Percentiles rank a stretch among this genome's conserved stretches.
These are phyloP conservation scores for Abrostola tripartita DNA, from an alignment of 2,888 invertebrate genomes.

Conservation along the genomic window DNA sequence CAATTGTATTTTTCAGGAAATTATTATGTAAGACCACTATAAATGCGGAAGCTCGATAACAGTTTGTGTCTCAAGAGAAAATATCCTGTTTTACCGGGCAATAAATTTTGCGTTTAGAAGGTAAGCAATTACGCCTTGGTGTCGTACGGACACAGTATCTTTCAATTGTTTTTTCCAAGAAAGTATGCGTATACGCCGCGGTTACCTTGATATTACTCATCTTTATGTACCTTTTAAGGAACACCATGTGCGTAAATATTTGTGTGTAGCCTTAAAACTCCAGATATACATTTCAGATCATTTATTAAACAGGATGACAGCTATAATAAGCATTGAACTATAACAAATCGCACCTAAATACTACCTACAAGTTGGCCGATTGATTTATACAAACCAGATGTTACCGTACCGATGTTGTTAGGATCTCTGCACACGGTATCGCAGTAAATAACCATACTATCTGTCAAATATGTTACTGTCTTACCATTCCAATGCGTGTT, in stretches of 20 bases:
- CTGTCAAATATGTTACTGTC: slow-evolving; percentile 42
- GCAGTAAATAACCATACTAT: slow-evolving; percentile 41
- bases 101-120: too few species aligned
- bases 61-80: too few species aligned
- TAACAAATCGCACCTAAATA: slow-evolving; percentile 34
- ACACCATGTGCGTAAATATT: too few species aligned
- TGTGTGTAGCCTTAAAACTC: slow-evolving; percentile 9
- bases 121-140: too few species aligned
- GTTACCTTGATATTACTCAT: too few species aligned
- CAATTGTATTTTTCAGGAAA: neutral
- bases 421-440: slow-evolving; percentile 14
- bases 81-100: too few species aligned
- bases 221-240: too few species aligned
- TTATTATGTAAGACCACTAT: too few species aligned
- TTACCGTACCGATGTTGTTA: slow-evolving; percentile 23
- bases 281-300: slow-evolving; percentile 23
- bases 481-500: slow-evolving; percentile 8
- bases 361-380: slow-evolving; percentile 36
- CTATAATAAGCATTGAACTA: slow-evolving; percentile 36
- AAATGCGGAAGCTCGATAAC: too few species aligned
- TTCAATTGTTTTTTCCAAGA: too few species aligned
- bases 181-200: too few species aligned
- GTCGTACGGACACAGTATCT: too few species aligned
- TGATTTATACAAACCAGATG: slow-evolving; percentile 54
- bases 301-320: slow-evolving; percentile 44